These are phyloP conservation scores for Cacoxenus indagator DNA, from an alignment of 2,888 invertebrate species.

Conservation along the genomic window DNA sequence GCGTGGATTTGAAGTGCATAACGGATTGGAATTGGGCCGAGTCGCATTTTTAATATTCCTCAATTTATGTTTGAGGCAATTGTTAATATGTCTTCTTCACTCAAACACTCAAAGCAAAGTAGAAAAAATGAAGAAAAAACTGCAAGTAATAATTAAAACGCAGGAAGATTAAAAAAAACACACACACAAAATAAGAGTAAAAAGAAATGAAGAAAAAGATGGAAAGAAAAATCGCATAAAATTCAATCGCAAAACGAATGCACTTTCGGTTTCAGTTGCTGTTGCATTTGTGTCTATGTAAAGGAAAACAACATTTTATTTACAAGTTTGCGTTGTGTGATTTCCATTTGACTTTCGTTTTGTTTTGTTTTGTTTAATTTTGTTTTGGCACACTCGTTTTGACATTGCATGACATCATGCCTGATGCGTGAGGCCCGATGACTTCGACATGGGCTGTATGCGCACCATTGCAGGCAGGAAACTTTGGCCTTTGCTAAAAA, in stretches of 20 bases:
- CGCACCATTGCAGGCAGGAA: background rate
- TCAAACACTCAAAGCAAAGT: background rate
- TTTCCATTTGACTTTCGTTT: background rate
- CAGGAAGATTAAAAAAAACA: background rate
- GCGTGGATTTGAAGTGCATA: too few relatives aligned
- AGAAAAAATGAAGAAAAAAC: background rate
- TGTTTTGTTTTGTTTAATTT: background rate
- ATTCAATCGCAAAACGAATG: background rate
- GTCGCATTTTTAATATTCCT: too few relatives aligned
- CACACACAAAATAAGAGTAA: background rate
- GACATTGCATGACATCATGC: background rate
- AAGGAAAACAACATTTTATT: background rate
- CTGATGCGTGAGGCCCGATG: background rate
- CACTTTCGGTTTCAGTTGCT: background rate
- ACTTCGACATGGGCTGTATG: too few relatives aligned
- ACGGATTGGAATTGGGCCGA: too few relatives aligned
- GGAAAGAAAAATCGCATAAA: background rate
- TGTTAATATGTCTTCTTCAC: conserved; percentile 16
- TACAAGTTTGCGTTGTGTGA: background rate
- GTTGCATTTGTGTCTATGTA: too few relatives aligned
- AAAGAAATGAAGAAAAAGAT: background rate
- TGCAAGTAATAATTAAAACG: background rate
- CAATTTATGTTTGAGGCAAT: too few relatives aligned
- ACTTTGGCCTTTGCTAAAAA: background rate
- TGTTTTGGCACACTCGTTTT: background rate